Evolutionary conservation across 2,888 invertebrate species (phyloP).

Genomic region (Anthophora plumipes): DNA sequence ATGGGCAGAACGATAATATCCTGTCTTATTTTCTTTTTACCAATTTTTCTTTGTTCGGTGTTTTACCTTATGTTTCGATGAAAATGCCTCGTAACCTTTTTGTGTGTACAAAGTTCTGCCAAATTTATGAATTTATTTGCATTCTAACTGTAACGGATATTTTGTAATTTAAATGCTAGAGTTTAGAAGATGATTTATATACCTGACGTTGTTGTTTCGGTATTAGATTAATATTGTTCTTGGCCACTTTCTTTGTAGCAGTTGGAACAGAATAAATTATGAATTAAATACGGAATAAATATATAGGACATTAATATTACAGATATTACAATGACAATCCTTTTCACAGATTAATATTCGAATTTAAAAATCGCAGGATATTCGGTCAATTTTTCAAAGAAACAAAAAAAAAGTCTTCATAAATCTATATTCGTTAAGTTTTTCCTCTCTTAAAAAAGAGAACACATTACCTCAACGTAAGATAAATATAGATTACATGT

Average conservation of each 20-base stretch:
- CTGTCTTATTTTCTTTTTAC: constrained; percentile 2
- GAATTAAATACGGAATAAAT: background rate
- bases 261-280: background rate
- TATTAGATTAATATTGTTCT: background rate
- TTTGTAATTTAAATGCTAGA: background rate
- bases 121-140: constrained; percentile 25
- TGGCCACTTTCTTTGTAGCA: background rate
- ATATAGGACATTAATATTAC: too few species aligned
- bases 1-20: background rate
- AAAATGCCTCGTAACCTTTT: background rate
- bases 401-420: too few species aligned
- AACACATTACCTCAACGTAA: too few species aligned
- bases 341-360: too few species aligned
- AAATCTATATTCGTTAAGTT: too few species aligned
- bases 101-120: too few species aligned
- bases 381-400: background rate
- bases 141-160: background rate
- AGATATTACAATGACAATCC: too few species aligned
- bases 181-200: background rate
- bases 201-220: background rate
- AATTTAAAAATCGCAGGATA: too few species aligned
- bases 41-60: constrained; percentile 2
- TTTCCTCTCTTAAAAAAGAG: too few species aligned
- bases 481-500: too few species aligned
- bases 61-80: background rate